Base-by-base conservation (phyloP, 2,888 invertebrate species). In the Drosophila phalerata region DNA sequence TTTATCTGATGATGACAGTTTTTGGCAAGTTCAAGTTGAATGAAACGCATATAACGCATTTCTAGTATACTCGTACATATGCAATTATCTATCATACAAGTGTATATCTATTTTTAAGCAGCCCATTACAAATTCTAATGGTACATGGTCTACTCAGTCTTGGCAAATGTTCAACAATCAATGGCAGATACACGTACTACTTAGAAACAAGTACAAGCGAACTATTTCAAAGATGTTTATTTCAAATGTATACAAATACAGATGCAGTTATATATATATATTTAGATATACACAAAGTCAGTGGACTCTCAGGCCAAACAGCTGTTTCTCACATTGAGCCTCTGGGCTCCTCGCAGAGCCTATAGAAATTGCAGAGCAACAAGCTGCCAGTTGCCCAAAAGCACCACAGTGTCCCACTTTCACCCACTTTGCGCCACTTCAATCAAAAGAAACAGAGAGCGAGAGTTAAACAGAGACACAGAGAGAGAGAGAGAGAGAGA, bases 11-110 rank as follows among this genome's bases (percentile, higher is more conserved):
- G 65, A 76, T 71, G 55, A 65, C 56, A n/a, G 40, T 30, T 71
- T 79, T 72, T 70, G 85, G 71, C 88, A 85, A 88, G 88, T 85
- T 85, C 85, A 85, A 85, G 85, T 85, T 88, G 83, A 88, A 88
- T 85, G 88, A 81, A 63, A 75, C 69, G 57, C 65, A 72, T 49
- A 66, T 42, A 48, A 52, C 51, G 48, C 51, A 62, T 65, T 58
- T 43, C 52, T n/a, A 38, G 38, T 47, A 45, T 43, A 22, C 22
- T 22, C 22, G 22, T 22, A 43, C 6, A 13, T 22, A 40, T 25
- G 38, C 40, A 58, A 58, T 58, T 63, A 55, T 51, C 55, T 55
- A 22, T 56, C 5, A 28, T 42, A 22, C 6, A 45, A 52, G 5
- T 28, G 19, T 13, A 48, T 51, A 78, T 76, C 66, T 83, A 84